phyloP scores from a whole-genome alignment of 1,140 invertebrate genomes.

The Pogonus chalceus region DNA sequence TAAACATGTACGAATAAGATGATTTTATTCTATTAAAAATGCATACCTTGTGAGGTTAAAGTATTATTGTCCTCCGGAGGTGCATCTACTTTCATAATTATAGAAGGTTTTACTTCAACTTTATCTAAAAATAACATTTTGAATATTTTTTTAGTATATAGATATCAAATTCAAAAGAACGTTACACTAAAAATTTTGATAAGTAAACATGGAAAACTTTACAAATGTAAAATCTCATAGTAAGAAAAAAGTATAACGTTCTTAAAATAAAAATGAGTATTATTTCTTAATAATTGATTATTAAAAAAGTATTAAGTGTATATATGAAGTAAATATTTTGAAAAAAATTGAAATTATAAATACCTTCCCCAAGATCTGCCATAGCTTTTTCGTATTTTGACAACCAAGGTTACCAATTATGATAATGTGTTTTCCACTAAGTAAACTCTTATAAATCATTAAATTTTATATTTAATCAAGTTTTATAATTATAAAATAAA shows the following conservation, averaged over 20 bases:
- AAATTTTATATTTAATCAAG: too few species aligned
- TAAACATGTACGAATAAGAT: conserved; percentile 10
- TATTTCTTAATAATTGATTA: too few species aligned
- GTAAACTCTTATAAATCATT: too few species aligned
- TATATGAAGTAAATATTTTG: too few species aligned
- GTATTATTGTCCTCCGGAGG: conserved; percentile 19
- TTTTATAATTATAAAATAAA: too few species aligned
- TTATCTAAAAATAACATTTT: background rate
- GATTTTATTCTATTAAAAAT: conserved; percentile 21
- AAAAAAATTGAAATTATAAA: background rate
- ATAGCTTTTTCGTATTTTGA: conserved; percentile 1
- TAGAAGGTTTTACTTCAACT: conserved; percentile 17
- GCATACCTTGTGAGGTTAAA: conserved; percentile 4
- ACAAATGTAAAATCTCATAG: background rate
- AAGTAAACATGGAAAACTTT: background rate
- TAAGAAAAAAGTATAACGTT: too few species aligned
- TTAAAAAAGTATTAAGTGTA: too few species aligned
- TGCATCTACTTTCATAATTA: conserved; percentile 30
- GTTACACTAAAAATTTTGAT: too few species aligned
- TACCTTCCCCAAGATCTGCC: conserved; percentile 2
- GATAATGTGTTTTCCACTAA: too few species aligned
- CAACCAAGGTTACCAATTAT: too few species aligned
- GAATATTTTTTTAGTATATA: background rate
- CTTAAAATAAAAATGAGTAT: too few species aligned
- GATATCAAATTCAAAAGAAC: background rate